Base-by-base conservation (phyloP, 2,113 vertebrate genomes). In the Paramormyrops kingsleyae region DNA sequence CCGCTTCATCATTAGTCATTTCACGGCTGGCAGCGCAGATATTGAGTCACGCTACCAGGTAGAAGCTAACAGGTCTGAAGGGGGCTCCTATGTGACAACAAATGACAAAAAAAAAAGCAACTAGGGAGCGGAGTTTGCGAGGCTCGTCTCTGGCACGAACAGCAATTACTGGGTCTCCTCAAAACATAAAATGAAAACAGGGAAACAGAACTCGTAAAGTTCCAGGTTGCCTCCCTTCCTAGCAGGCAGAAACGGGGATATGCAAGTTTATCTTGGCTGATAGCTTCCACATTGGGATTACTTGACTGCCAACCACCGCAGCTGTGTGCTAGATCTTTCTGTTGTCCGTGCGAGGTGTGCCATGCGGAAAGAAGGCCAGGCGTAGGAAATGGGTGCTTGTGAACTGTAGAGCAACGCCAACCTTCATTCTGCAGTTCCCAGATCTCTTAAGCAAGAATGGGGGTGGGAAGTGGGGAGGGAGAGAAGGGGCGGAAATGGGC, bases 251-350 rank as follows among this genome's bases (percentile, higher is more conserved):
- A 74, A 77, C 31, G 42, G 62, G 47, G 59, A 53, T 31, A 31
- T 31, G 27, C 62, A 4, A 94, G 94, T 93, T 92, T 91, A 90
- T 93, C 93, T 92, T 90, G 39, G 93, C 92, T 93, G 91, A 92
- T 92, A 80, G 93, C 93, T 94, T 92, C 93, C 91, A 94, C 88
- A 92, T 87, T 90, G 89, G 91, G 91, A 88, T 19, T 80, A 83
- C 53, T 66, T 2, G 12, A 42, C 87, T 90, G 80, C 52, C 90
- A 93, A 12, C 62, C 44, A 83, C 89, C 89, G 92, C 91, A 90
- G 93, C 90, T 92, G 92, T 89, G 91, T 91, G 92, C 92, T 91
- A 92, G 90, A 35, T 52, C 92, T 91, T 90, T 84, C 87, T 46
- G 83, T 87, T 74, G 89, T 80, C 91, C 87, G 50, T 90, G 49